Base-by-base conservation (phyloP, 2,797 vertebrate genomes). In the Poliocrania exsul region DNA sequence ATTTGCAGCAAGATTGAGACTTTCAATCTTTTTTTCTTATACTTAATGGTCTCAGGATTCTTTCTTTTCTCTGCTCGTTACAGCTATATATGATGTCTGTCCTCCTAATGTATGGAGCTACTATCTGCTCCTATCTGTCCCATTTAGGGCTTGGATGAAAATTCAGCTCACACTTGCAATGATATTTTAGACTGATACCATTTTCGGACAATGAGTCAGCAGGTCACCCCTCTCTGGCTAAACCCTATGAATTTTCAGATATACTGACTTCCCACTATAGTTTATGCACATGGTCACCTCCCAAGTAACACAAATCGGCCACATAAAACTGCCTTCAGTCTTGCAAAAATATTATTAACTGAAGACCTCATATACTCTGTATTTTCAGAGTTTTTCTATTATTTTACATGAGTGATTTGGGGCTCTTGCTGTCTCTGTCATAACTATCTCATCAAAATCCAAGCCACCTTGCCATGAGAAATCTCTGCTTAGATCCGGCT, bases 131-230 rank as follows among this genome's bases (percentile, higher is more conserved):
- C 49, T 65, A 11, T 38, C 67, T 87, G 51, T 82, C 38, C 71
- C 56, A 29, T 38, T 89, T 71, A 86, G 42, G 16, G 53, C 12
- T 82, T n/a, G 3, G 33, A 75, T 42, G 56, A 86, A n/a, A 89
- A 94, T 81, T 93, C 89, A 94, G 79, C 67, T 91, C 85, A 91
- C 64, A 80, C 12, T 74, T 67, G 61, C 53, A 71, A 71, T 80
- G 87, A 53, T 91, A 93, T 94, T 96, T 96, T 86, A 85, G 61
- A 92, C 75, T 72, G 85, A 75, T 73, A 87, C 81, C 81, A 92
- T 90, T 93, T 88, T 58, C 58, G 66, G 64, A 92, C 82, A 91
- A 71, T 83, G 73, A 95, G 66, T 95, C 93, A 96, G 90, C 90
- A 88, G 90, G 93, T 86, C 82, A 92, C 1, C 3, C 54, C 83